These are phyloP conservation scores for Abrostola tripartita DNA, from an alignment of 2,888 invertebrate genomes.

Conservation along the genomic window DNA sequence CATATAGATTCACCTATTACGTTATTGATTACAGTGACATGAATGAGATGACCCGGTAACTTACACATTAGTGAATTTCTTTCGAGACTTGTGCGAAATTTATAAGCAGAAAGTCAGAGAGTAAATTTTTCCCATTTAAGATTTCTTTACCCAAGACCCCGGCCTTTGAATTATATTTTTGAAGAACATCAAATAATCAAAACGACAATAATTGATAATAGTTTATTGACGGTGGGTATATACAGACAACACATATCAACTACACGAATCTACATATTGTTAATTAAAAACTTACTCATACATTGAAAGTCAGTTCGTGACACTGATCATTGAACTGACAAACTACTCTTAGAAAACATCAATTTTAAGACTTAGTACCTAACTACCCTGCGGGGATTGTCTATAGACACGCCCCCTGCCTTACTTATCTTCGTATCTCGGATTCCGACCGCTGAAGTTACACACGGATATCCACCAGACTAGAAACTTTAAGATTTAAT, in stretches of 20 bases:
- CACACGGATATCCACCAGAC: no score
- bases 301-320: constrained; percentile 17
- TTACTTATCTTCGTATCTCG: no score
- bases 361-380: neutral
- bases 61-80: no score
- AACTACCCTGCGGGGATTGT: no score
- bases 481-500: no score
- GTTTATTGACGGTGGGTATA: constrained; percentile 58
- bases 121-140: no score
- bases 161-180: no score
- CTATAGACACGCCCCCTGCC: neutral
- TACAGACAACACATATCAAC: constrained; percentile 32
- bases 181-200: constrained; percentile 19
- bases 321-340: constrained; percentile 13
- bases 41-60: neutral
- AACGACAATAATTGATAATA: constrained; percentile 26
- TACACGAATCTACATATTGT: constrained; percentile 40
- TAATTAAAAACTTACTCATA: constrained; percentile 33
- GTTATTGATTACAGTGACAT: neutral
- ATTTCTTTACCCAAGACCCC: no score
- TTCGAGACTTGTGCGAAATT: no score
- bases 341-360: constrained; percentile 19
- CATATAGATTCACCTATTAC: no score
- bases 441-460: no score
- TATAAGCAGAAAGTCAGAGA: no score